Evolutionary conservation across 2,113 vertebrate species (phyloP).

Genomic region (Emydura subglobosa): DNA sequence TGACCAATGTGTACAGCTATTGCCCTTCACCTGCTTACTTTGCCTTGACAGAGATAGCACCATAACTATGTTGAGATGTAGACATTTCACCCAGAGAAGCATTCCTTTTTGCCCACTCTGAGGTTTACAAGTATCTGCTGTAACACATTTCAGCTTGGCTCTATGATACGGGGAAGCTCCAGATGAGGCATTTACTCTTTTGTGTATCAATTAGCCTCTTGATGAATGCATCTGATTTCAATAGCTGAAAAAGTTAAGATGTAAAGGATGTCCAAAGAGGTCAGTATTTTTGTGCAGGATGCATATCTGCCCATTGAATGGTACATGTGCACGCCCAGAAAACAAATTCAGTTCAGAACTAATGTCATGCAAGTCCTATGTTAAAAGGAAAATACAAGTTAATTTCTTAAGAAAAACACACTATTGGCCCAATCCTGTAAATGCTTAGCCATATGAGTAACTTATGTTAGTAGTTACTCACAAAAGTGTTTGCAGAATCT

Average conservation of each 20-base stretch:
- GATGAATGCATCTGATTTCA: not conserved
- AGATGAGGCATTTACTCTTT: not conserved
- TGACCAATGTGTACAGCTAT: not conserved
- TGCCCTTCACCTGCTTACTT: not conserved
- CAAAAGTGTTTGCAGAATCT: not conserved
- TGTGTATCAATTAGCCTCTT: not conserved
- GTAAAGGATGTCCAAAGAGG: not conserved
- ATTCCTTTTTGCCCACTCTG: not conserved
- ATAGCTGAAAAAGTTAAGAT: not conserved
- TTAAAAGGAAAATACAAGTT: not conserved
- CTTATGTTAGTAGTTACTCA: not conserved
- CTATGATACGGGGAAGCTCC: not conserved
- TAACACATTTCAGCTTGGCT: not conserved
- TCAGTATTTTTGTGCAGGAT: not conserved
- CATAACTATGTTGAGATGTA: not conserved
- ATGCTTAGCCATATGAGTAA: not conserved
- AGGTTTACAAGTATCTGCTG: not conserved
- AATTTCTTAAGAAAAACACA: not conserved
- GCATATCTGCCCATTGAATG: not conserved
- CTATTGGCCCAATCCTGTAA: rapidly evolving
- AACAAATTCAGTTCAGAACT: not conserved
- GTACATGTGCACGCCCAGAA: not conserved
- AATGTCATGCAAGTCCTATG: not conserved
- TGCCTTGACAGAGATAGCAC: not conserved
- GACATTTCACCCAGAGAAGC: not conserved